Percentiles rank a stretch among this genome's conserved stretches.
Conservation (phyloP, 2,888 invertebrate species). For the Pterostichus madidus region DNA sequence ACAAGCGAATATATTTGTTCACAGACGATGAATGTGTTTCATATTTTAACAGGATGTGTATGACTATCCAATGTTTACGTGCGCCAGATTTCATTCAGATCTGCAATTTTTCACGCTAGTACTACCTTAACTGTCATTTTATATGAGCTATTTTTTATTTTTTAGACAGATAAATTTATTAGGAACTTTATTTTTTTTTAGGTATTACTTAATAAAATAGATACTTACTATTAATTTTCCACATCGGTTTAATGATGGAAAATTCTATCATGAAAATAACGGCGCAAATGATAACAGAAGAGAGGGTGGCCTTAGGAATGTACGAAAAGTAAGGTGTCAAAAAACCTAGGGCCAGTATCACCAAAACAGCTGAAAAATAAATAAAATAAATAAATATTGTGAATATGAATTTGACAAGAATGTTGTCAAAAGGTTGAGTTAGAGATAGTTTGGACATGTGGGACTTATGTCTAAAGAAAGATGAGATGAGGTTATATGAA, state of each 20-base stretch:
- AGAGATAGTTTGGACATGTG: no score
- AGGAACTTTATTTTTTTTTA: no score
- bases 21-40: no score
- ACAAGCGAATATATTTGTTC: no score
- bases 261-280: slow-evolving; percentile 87
- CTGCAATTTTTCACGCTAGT: no score
- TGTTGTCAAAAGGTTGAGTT: no score
- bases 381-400: neutral
- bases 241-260: slow-evolving; percentile 81
- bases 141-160: slow-evolving; percentile 4
- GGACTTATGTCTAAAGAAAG: no score
- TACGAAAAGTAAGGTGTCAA: slow-evolving; percentile 88
- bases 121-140: neutral
- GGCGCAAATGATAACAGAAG: slow-evolving; percentile 88
- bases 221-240: slow-evolving; percentile 82
- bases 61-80: no score
- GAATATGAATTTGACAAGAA: no score
- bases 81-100: no score
- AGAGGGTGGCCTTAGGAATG: slow-evolving; percentile 84
- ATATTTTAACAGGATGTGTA: no score
- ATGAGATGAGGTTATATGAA: no score
- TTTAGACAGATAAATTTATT: neutral
- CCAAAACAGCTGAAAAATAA: slow-evolving; percentile 80
- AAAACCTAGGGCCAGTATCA: slow-evolving; percentile 84
- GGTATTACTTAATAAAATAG: neutral